Percentiles rank a stretch among this genome's conserved stretches.
Evolutionary conservation across 2,797 vertebrate species (phyloP).

Genomic region (Sebastes hubbsi): DNA sequence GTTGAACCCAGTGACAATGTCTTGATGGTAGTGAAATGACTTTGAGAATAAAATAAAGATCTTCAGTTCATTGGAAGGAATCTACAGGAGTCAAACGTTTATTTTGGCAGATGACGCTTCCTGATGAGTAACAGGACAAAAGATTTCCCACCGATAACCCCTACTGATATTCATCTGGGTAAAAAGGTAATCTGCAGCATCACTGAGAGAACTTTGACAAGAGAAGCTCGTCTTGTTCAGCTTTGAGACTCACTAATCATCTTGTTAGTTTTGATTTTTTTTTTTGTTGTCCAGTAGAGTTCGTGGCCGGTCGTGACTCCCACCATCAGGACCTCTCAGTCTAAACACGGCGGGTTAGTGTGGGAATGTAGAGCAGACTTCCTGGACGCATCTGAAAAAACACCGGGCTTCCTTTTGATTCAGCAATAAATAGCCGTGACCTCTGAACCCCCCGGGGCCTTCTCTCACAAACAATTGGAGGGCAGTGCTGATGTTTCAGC

Average conservation of each 20-base stretch:
- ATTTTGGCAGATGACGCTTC: too few relatives aligned
- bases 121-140: background rate
- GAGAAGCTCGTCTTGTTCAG: background rate
- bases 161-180: background rate
- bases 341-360: constrained; percentile 60
- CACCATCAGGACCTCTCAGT: constrained; percentile 49
- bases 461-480: constrained; percentile 55
- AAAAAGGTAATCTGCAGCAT: background rate
- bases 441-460: constrained; percentile 36
- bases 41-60: too few relatives aligned
- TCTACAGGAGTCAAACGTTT: too few relatives aligned
- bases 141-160: background rate
- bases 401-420: constrained; percentile 66
- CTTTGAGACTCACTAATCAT: background rate
- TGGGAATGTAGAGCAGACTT: constrained; percentile 65
- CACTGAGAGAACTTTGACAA: background rate
- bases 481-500: constrained; percentile 42
- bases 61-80: too few relatives aligned
- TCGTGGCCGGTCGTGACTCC: constrained; percentile 46
- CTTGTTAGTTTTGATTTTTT: background rate
- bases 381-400: constrained; percentile 73
- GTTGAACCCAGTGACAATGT: background rate
- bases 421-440: constrained; percentile 56
- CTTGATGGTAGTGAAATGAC: background rate
- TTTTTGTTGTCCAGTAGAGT: constrained; percentile 6